These are phyloP conservation scores for Actinemys pallida DNA, from an alignment of 2,113 vertebrate genomes.

Conservation along the genomic window DNA sequence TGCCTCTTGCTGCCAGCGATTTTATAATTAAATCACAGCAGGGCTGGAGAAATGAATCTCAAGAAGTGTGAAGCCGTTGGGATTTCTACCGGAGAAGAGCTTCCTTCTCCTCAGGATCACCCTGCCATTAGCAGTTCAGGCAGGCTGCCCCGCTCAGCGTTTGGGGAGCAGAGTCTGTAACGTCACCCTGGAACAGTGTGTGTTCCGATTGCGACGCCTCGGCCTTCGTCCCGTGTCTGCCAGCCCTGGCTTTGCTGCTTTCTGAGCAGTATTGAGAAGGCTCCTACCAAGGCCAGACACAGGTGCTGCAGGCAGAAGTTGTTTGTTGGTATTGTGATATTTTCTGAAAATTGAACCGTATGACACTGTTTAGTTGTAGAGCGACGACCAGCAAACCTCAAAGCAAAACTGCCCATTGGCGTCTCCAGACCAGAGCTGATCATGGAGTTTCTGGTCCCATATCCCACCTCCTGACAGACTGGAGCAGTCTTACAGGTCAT, in stretches of 20 bases:
- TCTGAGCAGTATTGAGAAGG: accelerated
- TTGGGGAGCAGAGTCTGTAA: accelerated
- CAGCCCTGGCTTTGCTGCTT: not conserved
- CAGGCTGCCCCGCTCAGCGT: accelerated
- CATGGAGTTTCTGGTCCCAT: not conserved
- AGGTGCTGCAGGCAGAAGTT: not conserved
- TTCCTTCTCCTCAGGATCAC: not conserved
- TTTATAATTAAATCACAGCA: not conserved
- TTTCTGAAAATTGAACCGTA: not conserved
- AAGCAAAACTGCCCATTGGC: not conserved
- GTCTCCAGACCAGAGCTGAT: not conserved
- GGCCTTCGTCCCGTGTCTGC: accelerated
- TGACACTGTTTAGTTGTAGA: accelerated
- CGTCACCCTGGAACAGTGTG: accelerated
- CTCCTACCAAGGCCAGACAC: not conserved
- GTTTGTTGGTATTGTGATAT: not conserved
- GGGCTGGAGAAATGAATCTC: not conserved
- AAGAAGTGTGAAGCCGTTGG: not conserved
- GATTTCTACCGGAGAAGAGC: not conserved
- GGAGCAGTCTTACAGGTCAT: conserved; percentile 39
- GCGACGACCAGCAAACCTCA: not conserved
- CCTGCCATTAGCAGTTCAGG: not conserved
- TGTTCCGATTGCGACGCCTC: accelerated
- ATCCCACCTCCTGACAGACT: conserved; percentile 38
- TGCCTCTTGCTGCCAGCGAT: not conserved